phyloP scores from a whole-genome alignment of 2,113 vertebrate genomes.

The Anoura caudifer region DNA sequence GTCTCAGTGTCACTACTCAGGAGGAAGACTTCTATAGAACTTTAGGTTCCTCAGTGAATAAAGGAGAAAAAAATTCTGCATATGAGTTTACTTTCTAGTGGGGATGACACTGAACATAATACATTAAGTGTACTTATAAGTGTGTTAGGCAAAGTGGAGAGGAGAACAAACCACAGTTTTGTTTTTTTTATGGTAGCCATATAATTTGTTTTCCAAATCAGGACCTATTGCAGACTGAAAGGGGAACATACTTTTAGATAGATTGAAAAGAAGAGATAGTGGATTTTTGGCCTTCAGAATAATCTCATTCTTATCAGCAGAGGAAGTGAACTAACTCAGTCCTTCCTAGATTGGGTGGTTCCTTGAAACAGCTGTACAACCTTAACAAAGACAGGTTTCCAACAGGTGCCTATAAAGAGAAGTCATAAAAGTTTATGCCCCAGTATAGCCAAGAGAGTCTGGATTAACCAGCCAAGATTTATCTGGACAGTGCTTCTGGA shows the following conservation, averaged over 20 bases:
- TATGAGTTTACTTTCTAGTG: not conserved
- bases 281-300: not conserved
- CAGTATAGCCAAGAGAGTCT: not conserved
- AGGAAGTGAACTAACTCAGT: not conserved
- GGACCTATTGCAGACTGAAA: not conserved
- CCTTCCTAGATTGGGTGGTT: not conserved
- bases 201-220: not conserved
- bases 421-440: not conserved
- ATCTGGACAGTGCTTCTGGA: not conserved
- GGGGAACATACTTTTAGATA: not conserved
- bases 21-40: not conserved
- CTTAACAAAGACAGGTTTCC: not conserved
- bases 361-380: not conserved
- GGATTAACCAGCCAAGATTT: not conserved
- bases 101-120: not conserved
- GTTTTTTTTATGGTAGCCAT: not conserved
- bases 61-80: slow-evolving; percentile 4
- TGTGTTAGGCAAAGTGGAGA: not conserved
- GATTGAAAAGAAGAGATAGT: not conserved
- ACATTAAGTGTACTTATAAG: not conserved
- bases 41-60: slow-evolving; percentile 16
- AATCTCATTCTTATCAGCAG: not conserved
- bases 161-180: not conserved
- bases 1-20: not conserved
- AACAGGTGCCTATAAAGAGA: not conserved